These are phyloP conservation scores for Erpobdella octoculata DNA, from an alignment of 2,888 invertebrate species.

Conservation along the genomic window DNA sequence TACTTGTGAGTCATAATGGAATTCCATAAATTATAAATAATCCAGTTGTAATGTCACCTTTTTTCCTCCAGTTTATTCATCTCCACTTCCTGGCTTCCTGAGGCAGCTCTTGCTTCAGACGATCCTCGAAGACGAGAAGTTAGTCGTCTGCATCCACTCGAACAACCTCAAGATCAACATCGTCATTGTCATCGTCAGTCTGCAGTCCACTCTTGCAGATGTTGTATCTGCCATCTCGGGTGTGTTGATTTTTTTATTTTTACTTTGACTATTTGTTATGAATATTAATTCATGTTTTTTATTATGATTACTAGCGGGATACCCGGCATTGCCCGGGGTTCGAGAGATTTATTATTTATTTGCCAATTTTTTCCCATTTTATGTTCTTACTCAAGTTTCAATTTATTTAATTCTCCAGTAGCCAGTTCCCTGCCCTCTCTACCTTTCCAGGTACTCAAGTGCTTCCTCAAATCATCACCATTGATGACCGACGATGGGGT, in stretches of 20 bases:
- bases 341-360: background rate
- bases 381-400: background rate
- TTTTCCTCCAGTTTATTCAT: too few relatives aligned
- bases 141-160: constrained; percentile 45
- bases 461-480: constrained; percentile 69
- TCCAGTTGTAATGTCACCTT: too few relatives aligned
- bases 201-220: constrained; percentile 67
- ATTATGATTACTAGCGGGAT: background rate
- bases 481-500: constrained; percentile 69
- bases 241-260: constrained; percentile 32
- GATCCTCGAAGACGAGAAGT: constrained; percentile 75
- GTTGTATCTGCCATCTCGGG: constrained; percentile 61
- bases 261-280: background rate
- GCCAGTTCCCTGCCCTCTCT: constrained; percentile 58
- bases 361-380: too few relatives aligned
- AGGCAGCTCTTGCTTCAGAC: constrained; percentile 76
- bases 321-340: background rate
- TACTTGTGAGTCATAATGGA: too few relatives aligned
- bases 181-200: constrained; percentile 63
- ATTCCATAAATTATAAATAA: too few relatives aligned
- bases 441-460: constrained; percentile 69
- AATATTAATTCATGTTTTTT: background rate
- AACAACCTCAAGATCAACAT: constrained; percentile 38
- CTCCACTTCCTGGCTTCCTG: constrained; percentile 70
- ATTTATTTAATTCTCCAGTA: constrained; percentile 62